phyloP scores from a whole-genome alignment of 2,888 invertebrate genomes.

The Mythimna lalbum region DNA sequence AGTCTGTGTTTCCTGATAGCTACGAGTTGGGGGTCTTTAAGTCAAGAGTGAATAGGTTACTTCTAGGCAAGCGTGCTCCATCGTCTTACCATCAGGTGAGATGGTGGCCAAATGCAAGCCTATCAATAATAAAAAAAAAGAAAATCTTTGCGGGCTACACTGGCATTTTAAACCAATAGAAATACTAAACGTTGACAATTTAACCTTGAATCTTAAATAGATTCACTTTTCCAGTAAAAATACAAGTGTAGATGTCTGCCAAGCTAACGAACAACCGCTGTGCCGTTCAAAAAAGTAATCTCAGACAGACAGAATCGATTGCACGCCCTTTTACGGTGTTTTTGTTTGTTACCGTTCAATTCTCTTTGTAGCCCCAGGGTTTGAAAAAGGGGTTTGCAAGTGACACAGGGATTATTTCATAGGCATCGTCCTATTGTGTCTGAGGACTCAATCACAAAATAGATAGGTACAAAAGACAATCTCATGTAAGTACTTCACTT shows the following conservation, averaged over 20 bases:
- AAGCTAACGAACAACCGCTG: constrained; percentile 15
- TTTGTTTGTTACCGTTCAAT: constrained; percentile 24
- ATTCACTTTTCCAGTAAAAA: constrained; percentile 43
- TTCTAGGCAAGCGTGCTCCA: too few species aligned
- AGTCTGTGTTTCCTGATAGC: too few species aligned
- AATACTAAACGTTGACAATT: background rate
- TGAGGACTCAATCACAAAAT: background rate
- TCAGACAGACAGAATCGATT: constrained; percentile 35
- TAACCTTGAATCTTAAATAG: constrained; percentile 22
- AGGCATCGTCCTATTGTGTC: background rate
- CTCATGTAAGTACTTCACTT: too few species aligned
- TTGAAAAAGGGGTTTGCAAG: background rate
- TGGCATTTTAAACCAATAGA: too few species aligned
- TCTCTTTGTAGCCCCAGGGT: constrained; percentile 27
- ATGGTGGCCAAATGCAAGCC: too few species aligned
- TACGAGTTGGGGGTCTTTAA: too few species aligned
- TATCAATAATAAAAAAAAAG: too few species aligned
- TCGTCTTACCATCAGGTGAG: too few species aligned
- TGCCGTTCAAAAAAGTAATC: constrained; percentile 16
- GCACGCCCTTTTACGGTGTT: constrained; percentile 23
- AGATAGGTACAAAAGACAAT: too few species aligned
- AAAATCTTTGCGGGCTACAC: too few species aligned
- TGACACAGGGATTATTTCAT: background rate
- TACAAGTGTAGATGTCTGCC: constrained; percentile 3
- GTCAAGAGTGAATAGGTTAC: too few species aligned